Percentiles rank a stretch among this genome's conserved stretches.
phyloP scores from a whole-genome alignment of 2,113 vertebrate genomes.

The Castor canadensis region DNA sequence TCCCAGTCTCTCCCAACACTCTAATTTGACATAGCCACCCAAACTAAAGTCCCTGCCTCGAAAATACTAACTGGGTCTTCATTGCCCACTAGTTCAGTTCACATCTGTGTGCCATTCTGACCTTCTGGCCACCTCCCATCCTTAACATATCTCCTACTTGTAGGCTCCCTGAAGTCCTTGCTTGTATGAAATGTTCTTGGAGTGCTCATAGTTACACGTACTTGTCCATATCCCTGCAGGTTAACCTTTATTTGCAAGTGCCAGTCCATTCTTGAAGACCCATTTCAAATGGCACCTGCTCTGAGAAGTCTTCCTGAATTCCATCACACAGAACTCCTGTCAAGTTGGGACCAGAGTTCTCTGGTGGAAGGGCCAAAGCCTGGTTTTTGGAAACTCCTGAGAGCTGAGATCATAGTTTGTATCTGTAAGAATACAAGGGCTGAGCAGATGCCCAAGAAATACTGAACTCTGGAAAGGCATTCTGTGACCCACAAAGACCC shows the following conservation, averaged over 20 bases:
- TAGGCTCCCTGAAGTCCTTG: neutral
- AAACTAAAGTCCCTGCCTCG: neutral
- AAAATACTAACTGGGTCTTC: neutral
- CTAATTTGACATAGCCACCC: neutral
- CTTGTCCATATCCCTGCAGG: neutral
- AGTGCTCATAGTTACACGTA: accelerated
- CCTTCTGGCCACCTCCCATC: neutral
- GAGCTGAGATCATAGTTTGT: neutral
- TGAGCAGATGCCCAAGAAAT: neutral
- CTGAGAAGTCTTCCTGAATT: neutral
- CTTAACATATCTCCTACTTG: neutral
- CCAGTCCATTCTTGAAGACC: neutral
- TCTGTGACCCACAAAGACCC: neutral
- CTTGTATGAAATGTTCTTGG: neutral
- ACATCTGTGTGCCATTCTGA: neutral
- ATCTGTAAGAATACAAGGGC: neutral
- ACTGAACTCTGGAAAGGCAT: neutral
- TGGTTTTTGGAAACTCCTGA: neutral
- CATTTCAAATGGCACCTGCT: neutral
- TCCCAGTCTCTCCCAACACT: neutral
- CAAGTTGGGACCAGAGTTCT: neutral
- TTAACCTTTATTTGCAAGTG: neutral
- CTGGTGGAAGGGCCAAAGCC: neutral
- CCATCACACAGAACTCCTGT: neutral
- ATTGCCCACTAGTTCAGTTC: neutral